phyloP scores from a whole-genome alignment of 2,113 vertebrate genomes.

The Oryzias curvinotus region DNA sequence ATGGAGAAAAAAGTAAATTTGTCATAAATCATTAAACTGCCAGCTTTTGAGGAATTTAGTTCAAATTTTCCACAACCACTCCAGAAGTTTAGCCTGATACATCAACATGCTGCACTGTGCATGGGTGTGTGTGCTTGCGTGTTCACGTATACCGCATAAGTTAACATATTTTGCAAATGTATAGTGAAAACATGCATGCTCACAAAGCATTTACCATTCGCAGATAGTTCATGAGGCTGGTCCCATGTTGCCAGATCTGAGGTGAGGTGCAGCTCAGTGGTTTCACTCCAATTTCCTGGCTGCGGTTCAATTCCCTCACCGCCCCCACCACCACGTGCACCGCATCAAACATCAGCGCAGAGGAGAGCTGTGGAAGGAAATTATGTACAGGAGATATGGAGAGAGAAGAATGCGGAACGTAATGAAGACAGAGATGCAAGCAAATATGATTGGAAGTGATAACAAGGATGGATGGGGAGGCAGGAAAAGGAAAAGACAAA shows the following conservation, averaged over 20 bases:
- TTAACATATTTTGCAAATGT: conserved; percentile 2
- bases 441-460: conserved; percentile 40
- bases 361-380: conserved; percentile 80
- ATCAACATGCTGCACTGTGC: not conserved
- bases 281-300: conserved; percentile 92
- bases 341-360: conserved; percentile 91
- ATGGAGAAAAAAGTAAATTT: not conserved
- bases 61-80: no score
- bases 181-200: conserved; percentile 8
- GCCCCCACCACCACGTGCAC: conserved; percentile 93
- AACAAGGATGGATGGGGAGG: conserved; percentile 19
- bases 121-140: conserved; percentile 1
- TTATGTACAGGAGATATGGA: conserved; percentile 10
- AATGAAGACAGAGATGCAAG: conserved; percentile 22
- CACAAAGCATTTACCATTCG: conserved; percentile 55
- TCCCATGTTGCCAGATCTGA: conserved; percentile 93
- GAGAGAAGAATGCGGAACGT: conserved; percentile 19
- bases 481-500: conserved; percentile 21
- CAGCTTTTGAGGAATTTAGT: no score
- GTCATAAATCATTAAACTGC: not conserved
- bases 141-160: not conserved
- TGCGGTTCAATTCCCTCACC: conserved; percentile 90
- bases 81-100: no score
- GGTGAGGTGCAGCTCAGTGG: conserved; percentile 88
- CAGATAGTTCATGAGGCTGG: conserved; percentile 80